Evolutionary conservation across 2,797 vertebrate species (phyloP).

Genomic region (Valencia hispanica): DNA sequence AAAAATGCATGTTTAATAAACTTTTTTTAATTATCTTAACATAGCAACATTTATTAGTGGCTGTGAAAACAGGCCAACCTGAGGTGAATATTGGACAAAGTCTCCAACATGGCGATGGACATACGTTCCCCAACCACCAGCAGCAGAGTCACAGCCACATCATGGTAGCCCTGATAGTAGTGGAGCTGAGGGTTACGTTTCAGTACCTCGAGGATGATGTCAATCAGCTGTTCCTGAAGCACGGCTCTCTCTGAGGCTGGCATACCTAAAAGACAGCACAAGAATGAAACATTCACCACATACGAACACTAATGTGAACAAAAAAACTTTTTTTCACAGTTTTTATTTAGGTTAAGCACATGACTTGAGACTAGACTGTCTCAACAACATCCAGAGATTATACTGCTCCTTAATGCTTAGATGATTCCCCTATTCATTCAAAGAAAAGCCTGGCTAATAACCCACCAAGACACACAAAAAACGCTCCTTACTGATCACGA

Average conservation of each 20-base stretch:
- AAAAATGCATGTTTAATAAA: neutral
- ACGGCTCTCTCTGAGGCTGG: slow-evolving; percentile 74
- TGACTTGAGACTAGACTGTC: neutral
- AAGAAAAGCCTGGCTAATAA: neutral
- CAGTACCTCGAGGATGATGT: slow-evolving; percentile 83
- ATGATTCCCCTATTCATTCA: neutral
- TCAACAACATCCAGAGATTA: neutral
- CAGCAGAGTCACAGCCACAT: slow-evolving; percentile 85
- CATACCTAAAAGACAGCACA: slow-evolving; percentile 76
- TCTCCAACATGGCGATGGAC: slow-evolving; percentile 83
- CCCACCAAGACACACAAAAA: neutral
- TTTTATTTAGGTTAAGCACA: neutral
- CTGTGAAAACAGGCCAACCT: slow-evolving; percentile 67
- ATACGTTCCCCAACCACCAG: slow-evolving; percentile 82
- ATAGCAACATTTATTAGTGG: neutral
- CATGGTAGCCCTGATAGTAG: slow-evolving; percentile 90
- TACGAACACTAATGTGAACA: neutral
- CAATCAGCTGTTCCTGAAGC: slow-evolving; percentile 84
- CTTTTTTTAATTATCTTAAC: neutral
- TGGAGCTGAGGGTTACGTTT: slow-evolving; percentile 82
- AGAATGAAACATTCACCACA: neutral
- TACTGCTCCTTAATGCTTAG: neutral
- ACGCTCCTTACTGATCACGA: neutral
- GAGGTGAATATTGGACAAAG: slow-evolving; percentile 85
- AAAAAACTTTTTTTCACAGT: neutral